These are phyloP conservation scores for Python bivittatus DNA, from an alignment of 2,113 vertebrate species.

Conservation along the genomic window DNA sequence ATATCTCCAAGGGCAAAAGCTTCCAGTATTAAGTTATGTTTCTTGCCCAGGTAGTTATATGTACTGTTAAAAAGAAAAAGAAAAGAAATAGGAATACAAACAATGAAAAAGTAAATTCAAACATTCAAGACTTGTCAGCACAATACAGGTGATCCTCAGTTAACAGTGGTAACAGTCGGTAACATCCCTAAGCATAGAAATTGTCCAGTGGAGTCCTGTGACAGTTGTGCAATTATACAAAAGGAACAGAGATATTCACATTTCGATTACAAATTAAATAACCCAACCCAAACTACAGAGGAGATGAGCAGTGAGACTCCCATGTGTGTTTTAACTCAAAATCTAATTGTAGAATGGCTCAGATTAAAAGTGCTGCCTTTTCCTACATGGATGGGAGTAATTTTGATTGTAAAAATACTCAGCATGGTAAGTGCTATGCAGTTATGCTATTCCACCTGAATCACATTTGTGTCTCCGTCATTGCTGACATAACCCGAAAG, in stretches of 20 bases:
- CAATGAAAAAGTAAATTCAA: background rate
- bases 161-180: background rate
- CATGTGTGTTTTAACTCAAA: background rate
- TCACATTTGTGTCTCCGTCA: background rate
- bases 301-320: background rate
- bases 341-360: background rate
- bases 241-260: background rate
- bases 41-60: slow-evolving; percentile 88
- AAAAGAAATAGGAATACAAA: background rate
- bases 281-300: background rate
- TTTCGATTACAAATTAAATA: background rate
- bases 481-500: background rate
- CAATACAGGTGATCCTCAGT: background rate
- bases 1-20: slow-evolving; percentile 80
- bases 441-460: background rate
- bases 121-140: slow-evolving; percentile 20
- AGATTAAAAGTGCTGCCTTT: background rate
- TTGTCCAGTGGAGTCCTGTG: background rate
- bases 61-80: slow-evolving; percentile 75
- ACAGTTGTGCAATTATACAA: background rate
- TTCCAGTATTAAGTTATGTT: slow-evolving; percentile 76
- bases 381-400: background rate
- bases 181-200: background rate
- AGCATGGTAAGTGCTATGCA: background rate
- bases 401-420: background rate